phyloP scores from a whole-genome alignment of 2,888 invertebrate genomes.

The Ectemnius continuus region DNA sequence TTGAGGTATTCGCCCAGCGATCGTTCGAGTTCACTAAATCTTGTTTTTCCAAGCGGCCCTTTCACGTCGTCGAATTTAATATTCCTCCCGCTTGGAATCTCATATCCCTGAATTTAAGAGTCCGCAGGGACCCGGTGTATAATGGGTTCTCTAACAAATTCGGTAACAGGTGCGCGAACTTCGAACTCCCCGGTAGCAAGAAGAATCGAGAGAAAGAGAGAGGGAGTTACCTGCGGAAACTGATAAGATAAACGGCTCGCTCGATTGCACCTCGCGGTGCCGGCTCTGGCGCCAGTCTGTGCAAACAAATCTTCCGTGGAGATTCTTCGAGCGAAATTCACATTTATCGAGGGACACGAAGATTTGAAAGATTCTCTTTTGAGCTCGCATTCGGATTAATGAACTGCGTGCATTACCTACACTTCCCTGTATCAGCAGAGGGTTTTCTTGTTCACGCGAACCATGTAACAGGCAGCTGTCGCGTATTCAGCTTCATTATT shows the following conservation, averaged over 20 bases:
- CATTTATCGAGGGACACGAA: too few relatives aligned
- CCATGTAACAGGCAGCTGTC: too few relatives aligned
- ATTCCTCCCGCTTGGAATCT: not conserved
- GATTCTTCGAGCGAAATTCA: constrained; percentile 9
- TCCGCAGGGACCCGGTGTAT: not conserved
- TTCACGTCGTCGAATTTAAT: constrained; percentile 27
- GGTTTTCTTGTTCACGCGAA: too few relatives aligned
- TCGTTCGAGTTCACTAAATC: constrained; percentile 13
- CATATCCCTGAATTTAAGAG: constrained; percentile 1
- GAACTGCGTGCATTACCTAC: too few relatives aligned
- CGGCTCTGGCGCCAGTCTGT: not conserved
- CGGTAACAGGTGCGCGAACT: constrained; percentile 1
- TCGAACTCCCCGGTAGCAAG: not conserved
- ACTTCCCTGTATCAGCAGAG: too few relatives aligned
- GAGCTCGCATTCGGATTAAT: not conserved
- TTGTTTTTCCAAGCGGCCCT: constrained; percentile 17
- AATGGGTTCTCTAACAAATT: constrained; percentile 1
- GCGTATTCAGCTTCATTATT: not conserved
- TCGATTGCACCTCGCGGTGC: constrained; percentile 30
- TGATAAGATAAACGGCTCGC: constrained; percentile 27
- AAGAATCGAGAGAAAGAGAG: not conserved
- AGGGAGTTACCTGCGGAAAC: not conserved
- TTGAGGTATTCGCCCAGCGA: constrained; percentile 30
- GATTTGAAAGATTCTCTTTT: not conserved
- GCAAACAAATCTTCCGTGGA: constrained; percentile 11